A percentile compares a stretch with the other conserved stretches of the same genome.
These are phyloP conservation scores for Lanius collurio DNA, from an alignment of 2,113 vertebrate species.

Conservation along the genomic window DNA sequence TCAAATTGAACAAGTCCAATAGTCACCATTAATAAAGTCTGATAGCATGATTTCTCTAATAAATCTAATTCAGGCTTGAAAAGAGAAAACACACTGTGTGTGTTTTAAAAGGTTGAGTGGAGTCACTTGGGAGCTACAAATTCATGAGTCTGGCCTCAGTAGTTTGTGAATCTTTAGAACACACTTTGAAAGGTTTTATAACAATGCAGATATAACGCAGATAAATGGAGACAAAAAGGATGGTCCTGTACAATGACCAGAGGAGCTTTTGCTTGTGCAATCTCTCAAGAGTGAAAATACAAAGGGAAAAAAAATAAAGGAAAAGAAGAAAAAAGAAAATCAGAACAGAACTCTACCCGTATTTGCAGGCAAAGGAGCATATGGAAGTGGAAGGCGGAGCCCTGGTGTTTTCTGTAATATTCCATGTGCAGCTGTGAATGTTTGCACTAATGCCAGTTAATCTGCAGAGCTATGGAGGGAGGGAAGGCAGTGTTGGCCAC, in stretches of 20 bases:
- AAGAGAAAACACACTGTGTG: not conserved
- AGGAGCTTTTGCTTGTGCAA: not conserved
- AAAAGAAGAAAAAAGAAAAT: not conserved
- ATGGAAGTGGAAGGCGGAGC: not conserved
- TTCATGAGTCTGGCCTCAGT: not conserved
- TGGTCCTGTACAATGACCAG: not conserved
- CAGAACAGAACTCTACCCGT: not conserved
- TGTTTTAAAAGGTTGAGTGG: not conserved
- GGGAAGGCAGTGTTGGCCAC: not conserved
- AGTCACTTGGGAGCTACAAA: not conserved
- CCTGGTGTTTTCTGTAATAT: not conserved
- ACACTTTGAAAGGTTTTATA: not conserved
- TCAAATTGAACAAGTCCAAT: not conserved
- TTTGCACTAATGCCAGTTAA: not conserved
- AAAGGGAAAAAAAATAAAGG: fast-evolving
- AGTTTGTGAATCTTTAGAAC: not conserved
- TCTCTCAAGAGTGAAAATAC: not conserved
- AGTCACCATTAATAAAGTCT: not conserved
- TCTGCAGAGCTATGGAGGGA: not conserved
- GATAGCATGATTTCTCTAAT: not conserved
- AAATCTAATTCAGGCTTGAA: not conserved
- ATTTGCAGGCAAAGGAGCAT: not conserved
- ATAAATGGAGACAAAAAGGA: not conserved
- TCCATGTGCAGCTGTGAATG: not conserved
- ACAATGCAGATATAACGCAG: not conserved